Conservation (phyloP, 2,797 vertebrate genomes). For the Bucorvus abyssinicus region DNA sequence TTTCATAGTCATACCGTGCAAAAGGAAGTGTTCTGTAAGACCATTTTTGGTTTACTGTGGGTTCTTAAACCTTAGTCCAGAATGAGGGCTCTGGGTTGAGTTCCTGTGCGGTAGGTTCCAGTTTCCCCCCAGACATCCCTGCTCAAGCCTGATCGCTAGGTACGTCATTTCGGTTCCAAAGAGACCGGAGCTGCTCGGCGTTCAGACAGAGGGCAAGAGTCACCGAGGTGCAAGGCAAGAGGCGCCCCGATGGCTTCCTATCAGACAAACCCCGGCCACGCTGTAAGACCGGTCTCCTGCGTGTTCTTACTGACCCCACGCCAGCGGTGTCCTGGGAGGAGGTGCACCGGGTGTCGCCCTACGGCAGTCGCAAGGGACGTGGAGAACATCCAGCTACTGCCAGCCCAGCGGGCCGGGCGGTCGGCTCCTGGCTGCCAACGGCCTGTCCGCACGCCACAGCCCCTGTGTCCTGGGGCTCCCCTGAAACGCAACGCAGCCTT, state of each 20-base stretch:
- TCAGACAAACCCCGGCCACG: not conserved
- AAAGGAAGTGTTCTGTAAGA: not conserved
- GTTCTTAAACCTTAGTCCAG: not conserved
- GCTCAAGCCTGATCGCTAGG: not conserved
- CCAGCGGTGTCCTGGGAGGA: not conserved
- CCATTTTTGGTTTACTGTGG: not conserved
- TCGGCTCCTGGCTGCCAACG: not conserved
- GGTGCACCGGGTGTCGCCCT: accelerated
- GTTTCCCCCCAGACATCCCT: not conserved
- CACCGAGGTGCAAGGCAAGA: not conserved
- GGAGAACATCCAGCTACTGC: not conserved
- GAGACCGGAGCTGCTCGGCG: not conserved
- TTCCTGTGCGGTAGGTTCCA: not conserved
- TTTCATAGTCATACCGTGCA: not conserved
- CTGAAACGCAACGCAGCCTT: not conserved
- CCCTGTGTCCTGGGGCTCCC: too few species aligned
- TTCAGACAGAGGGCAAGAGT: not conserved
- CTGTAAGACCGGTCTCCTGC: not conserved
- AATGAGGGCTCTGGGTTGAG: not conserved
- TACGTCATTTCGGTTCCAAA: not conserved
- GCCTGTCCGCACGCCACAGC: not conserved
- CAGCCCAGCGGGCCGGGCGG: not conserved
- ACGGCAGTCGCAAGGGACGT: not conserved
- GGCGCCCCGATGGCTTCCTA: not conserved
- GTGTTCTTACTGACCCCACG: not conserved